phyloP scores from a whole-genome alignment of 2,797 vertebrate genomes.

The Chromobotia macracanthus region DNA sequence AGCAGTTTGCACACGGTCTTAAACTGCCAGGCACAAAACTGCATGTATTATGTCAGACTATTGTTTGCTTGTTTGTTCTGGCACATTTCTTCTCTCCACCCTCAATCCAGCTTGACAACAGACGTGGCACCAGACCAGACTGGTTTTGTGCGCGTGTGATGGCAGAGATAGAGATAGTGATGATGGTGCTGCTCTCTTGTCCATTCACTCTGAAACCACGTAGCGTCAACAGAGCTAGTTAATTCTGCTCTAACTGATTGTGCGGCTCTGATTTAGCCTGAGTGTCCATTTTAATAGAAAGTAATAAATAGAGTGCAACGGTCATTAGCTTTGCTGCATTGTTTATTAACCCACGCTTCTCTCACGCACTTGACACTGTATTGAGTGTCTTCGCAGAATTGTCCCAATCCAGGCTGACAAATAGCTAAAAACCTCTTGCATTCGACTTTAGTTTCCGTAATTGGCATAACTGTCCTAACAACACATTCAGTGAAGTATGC shows the following conservation, averaged over 20 bases:
- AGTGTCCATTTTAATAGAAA: constrained; percentile 70
- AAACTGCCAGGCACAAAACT: constrained; percentile 2
- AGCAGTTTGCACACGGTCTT: constrained; percentile 36
- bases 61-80: neutral
- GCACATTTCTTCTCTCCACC: constrained; percentile 17
- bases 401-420: constrained; percentile 10
- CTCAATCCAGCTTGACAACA: constrained; percentile 13
- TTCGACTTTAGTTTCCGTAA: constrained; percentile 30
- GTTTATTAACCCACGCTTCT: constrained; percentile 61
- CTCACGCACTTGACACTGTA: constrained; percentile 48
- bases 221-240: constrained; percentile 48
- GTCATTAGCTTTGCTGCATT: constrained; percentile 52
- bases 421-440: constrained; percentile 21
- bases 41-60: constrained; percentile 9
- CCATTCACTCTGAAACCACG: neutral
- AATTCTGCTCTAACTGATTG: constrained; percentile 69
- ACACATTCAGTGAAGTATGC: constrained; percentile 10
- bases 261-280: constrained; percentile 63
- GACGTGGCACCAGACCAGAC: neutral
- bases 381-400: constrained; percentile 11
- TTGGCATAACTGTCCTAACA: constrained; percentile 3
- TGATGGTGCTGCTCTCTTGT: neutral
- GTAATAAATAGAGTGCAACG: constrained; percentile 67
- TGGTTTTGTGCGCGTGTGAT: neutral
- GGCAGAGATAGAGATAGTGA: neutral